Conservation (phyloP, 2,797 vertebrate genomes). For the Onychomys torridus region DNA sequence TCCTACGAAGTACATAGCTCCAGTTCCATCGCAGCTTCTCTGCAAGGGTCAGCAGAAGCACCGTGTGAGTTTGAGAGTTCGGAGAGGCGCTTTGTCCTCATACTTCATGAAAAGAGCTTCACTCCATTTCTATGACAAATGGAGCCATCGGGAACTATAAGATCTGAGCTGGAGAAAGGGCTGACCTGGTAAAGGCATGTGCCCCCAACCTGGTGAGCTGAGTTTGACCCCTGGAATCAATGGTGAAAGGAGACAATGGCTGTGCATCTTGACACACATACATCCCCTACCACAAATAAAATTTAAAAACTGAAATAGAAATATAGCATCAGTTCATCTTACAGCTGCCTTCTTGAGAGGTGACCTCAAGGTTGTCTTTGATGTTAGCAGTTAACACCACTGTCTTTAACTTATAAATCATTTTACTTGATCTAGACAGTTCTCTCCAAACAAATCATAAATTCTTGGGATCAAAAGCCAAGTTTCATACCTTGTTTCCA, state of each 20-base stretch:
- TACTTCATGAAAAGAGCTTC: not conserved
- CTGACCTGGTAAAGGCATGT: not conserved
- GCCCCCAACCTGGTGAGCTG: not conserved
- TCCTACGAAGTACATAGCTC: slow-evolving; percentile 92
- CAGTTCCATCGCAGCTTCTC: slow-evolving; percentile 92
- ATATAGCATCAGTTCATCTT: not conserved
- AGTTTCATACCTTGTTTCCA: not conserved
- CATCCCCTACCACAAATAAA: not conserved
- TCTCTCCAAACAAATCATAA: not conserved
- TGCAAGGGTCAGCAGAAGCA: slow-evolving; percentile 83
- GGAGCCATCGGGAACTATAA: not conserved
- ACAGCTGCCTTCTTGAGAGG: not conserved
- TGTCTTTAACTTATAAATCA: slow-evolving; percentile 54
- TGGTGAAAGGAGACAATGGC: not conserved
- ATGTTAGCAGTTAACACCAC: not conserved
- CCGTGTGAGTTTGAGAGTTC: not conserved
- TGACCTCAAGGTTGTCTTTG: slow-evolving; percentile 18
- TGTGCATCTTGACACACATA: not conserved
- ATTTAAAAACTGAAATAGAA: not conserved
- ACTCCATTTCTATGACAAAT: slow-evolving; percentile 25
- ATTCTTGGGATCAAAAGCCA: not conserved
- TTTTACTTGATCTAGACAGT: slow-evolving; percentile 42
- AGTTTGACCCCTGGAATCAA: not conserved
- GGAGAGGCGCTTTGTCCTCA: slow-evolving; percentile 29
- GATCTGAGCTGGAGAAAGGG: not conserved